Evolutionary conservation across 2,113 vertebrate genomes (phyloP).

Genomic region (Bos indicus): DNA sequence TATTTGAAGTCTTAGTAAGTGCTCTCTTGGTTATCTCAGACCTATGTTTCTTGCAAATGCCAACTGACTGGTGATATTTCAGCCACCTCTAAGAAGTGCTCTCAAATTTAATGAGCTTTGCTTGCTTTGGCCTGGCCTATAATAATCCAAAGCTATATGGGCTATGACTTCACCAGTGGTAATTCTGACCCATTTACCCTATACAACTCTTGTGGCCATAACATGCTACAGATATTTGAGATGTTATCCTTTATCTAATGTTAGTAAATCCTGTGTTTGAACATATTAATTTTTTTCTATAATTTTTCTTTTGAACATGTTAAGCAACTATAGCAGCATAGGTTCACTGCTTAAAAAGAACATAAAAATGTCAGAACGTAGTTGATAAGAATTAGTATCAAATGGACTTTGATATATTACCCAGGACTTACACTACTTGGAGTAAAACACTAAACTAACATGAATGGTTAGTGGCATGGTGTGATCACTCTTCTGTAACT

Average conservation of each 20-base stretch:
- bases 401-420: neutral
- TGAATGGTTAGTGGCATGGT: neutral
- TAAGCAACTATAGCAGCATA: neutral
- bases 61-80: neutral
- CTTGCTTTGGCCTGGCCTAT: slow-evolving; percentile 9
- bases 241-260: neutral
- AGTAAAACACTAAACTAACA: neutral
- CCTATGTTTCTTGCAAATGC: neutral
- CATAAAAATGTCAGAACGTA: neutral
- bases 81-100: neutral
- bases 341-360: neutral
- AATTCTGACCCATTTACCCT: slow-evolving; percentile 48
- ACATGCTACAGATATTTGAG: slow-evolving; percentile 27
- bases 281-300: neutral
- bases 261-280: neutral
- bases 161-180: neutral
- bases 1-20: neutral
- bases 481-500: neutral
- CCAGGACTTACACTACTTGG: neutral
- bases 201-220: neutral
- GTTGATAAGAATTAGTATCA: neutral
- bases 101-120: neutral
- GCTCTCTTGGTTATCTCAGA: neutral
- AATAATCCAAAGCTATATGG: slow-evolving; percentile 10
- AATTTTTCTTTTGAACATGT: neutral